Evolutionary conservation across 1,140 invertebrate species (phyloP).

Genomic region (Megalonaias nervosa): DNA sequence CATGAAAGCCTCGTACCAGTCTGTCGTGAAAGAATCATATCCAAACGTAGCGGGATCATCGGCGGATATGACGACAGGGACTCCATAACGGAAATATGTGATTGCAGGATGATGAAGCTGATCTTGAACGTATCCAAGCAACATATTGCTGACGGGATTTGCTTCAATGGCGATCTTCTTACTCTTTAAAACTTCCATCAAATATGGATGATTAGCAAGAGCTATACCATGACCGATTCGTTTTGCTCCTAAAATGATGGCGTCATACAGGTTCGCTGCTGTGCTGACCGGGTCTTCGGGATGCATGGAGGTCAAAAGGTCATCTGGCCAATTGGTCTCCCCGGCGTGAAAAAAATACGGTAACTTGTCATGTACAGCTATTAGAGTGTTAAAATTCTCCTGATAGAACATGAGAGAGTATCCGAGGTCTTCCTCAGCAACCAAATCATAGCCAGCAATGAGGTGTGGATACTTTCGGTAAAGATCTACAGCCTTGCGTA

Average conservation of each 20-base stretch:
- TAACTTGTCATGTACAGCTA: slow-evolving; percentile 27
- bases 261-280: slow-evolving; percentile 49
- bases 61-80: slow-evolving; percentile 55
- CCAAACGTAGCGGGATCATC: slow-evolving; percentile 57
- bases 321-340: slow-evolving; percentile 57
- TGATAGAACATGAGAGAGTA: slow-evolving; percentile 49
- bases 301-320: slow-evolving; percentile 40
- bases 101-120: slow-evolving; percentile 52
- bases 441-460: slow-evolving; percentile 53
- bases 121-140: slow-evolving; percentile 51
- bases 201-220: no score
- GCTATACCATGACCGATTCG: slow-evolving; percentile 2
- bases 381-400: slow-evolving; percentile 32
- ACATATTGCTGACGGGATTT: slow-evolving; percentile 50
- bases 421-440: slow-evolving; percentile 55
- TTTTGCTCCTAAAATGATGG: slow-evolving; percentile 40
- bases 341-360: slow-evolving; percentile 47
- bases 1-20: slow-evolving; percentile 57
- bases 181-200: slow-evolving; percentile 19
- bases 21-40: slow-evolving; percentile 55
- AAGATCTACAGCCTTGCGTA: slow-evolving; percentile 17
- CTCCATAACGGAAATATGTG: slow-evolving; percentile 43
- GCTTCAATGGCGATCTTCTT: slow-evolving; percentile 49
- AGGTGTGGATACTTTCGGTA: slow-evolving; percentile 47
- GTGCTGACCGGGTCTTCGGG: slow-evolving; percentile 42